Percentiles rank a stretch among this genome's conserved stretches.
These are phyloP conservation scores for Drosophila trichaetosa DNA, from an alignment of 2,888 invertebrate species.

Conservation along the genomic window DNA sequence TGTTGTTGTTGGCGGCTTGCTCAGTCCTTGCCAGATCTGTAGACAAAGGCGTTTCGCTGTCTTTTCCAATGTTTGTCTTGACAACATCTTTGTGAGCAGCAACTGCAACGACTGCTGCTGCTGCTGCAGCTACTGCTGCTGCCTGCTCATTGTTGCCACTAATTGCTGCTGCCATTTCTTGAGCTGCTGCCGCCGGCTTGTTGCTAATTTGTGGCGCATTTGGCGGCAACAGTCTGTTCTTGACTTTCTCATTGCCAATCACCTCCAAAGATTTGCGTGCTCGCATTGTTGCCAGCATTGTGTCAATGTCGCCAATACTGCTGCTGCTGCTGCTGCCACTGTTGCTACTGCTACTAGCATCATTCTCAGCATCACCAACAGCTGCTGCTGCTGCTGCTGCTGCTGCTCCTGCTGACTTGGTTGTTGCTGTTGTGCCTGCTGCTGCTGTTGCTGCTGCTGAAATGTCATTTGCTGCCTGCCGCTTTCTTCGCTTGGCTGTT, in stretches of 20 bases:
- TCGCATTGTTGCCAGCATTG: conserved; percentile 72
- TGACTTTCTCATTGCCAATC: conserved; percentile 56
- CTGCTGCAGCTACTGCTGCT: conserved; percentile 22
- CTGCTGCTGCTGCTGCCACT: conserved; percentile 43
- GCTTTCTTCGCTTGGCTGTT: conserved; percentile 67
- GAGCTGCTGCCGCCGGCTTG: conserved; percentile 65
- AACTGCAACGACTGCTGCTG: conserved; percentile 38
- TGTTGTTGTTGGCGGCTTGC: conserved; percentile 29
- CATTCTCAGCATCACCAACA: conserved; percentile 47
- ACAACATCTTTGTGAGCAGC: conserved; percentile 38
- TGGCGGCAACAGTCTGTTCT: conserved; percentile 65
- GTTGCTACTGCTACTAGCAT: conserved; percentile 38
- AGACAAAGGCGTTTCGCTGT: conserved; percentile 39
- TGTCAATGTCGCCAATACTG: conserved; percentile 50
- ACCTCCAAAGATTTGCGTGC: conserved; percentile 81
- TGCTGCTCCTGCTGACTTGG: conserved; percentile 33
- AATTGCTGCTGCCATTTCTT: conserved; percentile 63
- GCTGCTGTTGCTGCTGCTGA: conserved; percentile 53
- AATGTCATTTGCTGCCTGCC: conserved; percentile 67
- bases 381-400: conserved; percentile 29
- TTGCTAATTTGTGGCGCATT: conserved; percentile 82
- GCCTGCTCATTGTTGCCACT: conserved; percentile 62
- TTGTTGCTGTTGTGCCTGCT: conserved; percentile 41
- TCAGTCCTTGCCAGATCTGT: conserved; percentile 48
- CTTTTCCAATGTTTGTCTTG: conserved; percentile 44